A percentile compares a stretch with the other conserved stretches of the same genome.
phyloP scores from a whole-genome alignment of 1,140 invertebrate genomes.

The Drosophila tsacasi region DNA sequence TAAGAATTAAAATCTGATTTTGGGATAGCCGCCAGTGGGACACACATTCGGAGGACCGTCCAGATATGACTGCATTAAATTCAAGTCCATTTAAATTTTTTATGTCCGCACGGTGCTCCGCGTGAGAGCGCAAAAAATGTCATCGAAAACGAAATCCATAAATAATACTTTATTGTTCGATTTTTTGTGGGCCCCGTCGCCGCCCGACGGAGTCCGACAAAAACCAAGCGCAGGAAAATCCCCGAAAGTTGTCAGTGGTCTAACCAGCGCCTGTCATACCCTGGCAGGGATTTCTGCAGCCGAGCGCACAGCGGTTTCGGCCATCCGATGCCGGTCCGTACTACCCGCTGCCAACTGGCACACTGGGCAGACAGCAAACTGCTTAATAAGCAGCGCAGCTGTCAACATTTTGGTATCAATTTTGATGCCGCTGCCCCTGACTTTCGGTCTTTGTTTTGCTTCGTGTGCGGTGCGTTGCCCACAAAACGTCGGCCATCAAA shows the following conservation, averaged over 20 bases:
- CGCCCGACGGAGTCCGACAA: conserved; percentile 1
- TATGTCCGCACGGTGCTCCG: conserved; percentile 30
- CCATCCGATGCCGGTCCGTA: background rate
- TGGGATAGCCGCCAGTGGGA: conserved; percentile 44
- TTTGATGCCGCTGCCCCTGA: conserved; percentile 22
- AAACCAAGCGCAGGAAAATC: conserved; percentile 21
- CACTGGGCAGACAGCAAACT: conserved; percentile 47
- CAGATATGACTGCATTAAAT: conserved; percentile 60
- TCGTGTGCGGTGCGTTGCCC: conserved; percentile 12
- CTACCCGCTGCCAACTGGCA: background rate
- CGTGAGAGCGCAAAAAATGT: conserved; percentile 38
- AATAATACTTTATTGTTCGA: conserved; percentile 68
- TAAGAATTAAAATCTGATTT: conserved; percentile 69
- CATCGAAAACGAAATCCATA: conserved; percentile 57
- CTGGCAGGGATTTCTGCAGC: background rate
- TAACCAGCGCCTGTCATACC: conserved; percentile 8
- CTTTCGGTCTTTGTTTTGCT: conserved; percentile 20
- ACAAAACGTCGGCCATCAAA: conserved; percentile 64
- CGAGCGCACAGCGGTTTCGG: background rate
- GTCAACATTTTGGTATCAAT: conserved; percentile 61
- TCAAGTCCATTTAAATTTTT: conserved; percentile 61
- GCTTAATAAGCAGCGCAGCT: conserved; percentile 79
- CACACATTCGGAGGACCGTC: conserved; percentile 25
- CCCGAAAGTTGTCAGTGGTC: conserved; percentile 3
- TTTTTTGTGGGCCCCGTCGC: conserved; percentile 18